Percentiles rank a stretch among this genome's conserved stretches.
These are phyloP conservation scores for Lacerta agilis DNA, from an alignment of 2,797 vertebrate genomes.

Conservation along the genomic window DNA sequence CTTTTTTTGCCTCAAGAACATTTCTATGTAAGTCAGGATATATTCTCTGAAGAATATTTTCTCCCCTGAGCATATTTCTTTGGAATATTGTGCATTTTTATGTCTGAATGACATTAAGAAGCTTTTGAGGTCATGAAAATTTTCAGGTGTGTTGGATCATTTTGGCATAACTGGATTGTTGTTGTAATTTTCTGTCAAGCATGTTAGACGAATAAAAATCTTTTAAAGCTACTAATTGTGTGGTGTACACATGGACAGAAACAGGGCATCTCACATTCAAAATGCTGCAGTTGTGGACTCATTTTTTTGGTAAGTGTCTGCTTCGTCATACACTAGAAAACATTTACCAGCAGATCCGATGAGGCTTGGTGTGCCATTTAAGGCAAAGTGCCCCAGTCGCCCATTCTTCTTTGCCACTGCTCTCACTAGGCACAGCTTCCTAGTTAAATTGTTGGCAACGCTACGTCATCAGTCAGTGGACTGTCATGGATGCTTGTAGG, in stretches of 20 bases:
- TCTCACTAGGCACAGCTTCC: no score
- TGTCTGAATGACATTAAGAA: constrained; percentile 72
- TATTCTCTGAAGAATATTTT: constrained; percentile 71
- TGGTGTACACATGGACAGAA: not conserved
- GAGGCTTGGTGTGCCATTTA: no score
- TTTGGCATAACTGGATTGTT: constrained; percentile 77
- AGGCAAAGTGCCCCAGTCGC: no score
- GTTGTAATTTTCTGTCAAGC: constrained; percentile 82
- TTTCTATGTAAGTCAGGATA: constrained; percentile 69
- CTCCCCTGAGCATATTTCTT: constrained; percentile 71
- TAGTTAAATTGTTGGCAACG: no score
- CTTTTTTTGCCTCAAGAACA: constrained; percentile 53
- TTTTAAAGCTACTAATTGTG: constrained; percentile 64
- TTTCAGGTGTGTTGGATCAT: constrained; percentile 70
- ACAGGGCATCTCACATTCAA: not conserved
- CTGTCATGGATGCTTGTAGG: no score
- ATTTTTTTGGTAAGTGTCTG: not conserved
- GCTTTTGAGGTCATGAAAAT: constrained; percentile 67
- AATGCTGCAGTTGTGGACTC: not conserved
- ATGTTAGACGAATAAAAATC: constrained; percentile 82
- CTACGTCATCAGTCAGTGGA: no score
- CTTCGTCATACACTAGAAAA: no score
- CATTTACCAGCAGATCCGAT: no score
- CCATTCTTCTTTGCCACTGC: no score
- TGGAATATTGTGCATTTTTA: constrained; percentile 81